Evolutionary conservation across 2,113 vertebrate species (phyloP), one percentile per base, ranked within the genome.

Genomic region (Podarcis raffonei): DNA sequence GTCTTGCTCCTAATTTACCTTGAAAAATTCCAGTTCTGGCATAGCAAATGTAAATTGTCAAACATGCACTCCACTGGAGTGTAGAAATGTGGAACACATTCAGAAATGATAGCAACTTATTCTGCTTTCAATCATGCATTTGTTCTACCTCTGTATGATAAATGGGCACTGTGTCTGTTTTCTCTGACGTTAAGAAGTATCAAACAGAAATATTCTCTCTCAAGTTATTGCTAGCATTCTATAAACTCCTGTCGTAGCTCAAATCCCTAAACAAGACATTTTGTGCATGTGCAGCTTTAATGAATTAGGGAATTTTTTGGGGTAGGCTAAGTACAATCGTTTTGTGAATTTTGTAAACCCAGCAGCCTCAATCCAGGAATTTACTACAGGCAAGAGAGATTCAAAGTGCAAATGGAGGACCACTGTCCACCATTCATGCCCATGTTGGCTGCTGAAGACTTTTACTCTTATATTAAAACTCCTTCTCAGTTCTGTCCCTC

Each of bases 11-110:
- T 94, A 95, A 95, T 97, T 95, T 93, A 93, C 88, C 87, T 97
- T 95, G 96, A 95, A 94, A 92, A 95, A 96, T 95, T 94, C 95
- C 88, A 94, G 85, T 85, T 95, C 92, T 87, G 91, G 35, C 22
- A 89, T 74, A 95, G 90, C 12, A 95, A 93, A 96, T 4, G 48
- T 90, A 94, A 95, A 93, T 86, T 86, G 94, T 93, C 83, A 94
- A 92, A 95, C 30, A 82, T 59, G 76, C 84, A 85, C 69, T 94
- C 78, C 22, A 91, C 1, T 0, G 80, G 62, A 18, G 0, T 87
- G 81, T 87, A 91, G 94, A 94, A 95, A 92, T 95, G 88, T 81
- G 62, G 89, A 94, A 96, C 81, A 35, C 91, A 93, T 93, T 96
- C 91, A 93, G 87, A 94, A 95, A 42, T 93, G 94, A 94, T 94